Base-by-base conservation (phyloP, 2,113 vertebrate genomes). In the Takifugu bimaculatus region DNA sequence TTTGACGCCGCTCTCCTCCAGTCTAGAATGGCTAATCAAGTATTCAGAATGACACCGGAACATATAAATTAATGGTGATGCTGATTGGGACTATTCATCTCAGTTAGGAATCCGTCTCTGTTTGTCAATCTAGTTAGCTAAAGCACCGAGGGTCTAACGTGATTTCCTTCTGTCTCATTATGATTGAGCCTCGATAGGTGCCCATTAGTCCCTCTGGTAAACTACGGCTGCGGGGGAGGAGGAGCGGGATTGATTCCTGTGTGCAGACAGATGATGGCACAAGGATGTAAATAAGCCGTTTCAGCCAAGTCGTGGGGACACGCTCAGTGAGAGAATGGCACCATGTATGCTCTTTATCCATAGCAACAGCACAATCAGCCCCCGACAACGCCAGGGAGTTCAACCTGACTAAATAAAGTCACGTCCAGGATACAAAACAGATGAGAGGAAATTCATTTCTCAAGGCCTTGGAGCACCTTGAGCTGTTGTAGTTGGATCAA, bases 161-260 rank as follows among this genome's bases (percentile, higher is more conserved):
- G 39, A 89, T 89, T 89, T 87, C 65, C 83, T 66, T 81, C 80
- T 60, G 84, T 85, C 74, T 89, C 80, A 88, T 89, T 81, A 87
- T 84, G 87, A 88, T 82, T 72, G 81, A 89, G 78, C 26, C 72
- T 65, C 87, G 86, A 88, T 82, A 78, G 86, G 77, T 82, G 73
- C 73, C 77, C 84, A 87, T 88, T 89, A 88, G 83, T 25, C 29
- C 60, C 73, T 75, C 58, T 12, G 71, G 62, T 80, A 75, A 85
- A 84, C 77, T 73, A 80, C 65, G 72, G 73, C 84, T 87, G 86
- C 65, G 75, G 84, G 86, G 84, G 83, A 82, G 67, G 63, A 83
- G 69, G 63, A 79, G 78, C 20, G 20, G 20, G 78, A 88, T 82
- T 80, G 84, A 88, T 89, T 70, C 77, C 45, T 51, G 81, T 85